Evolutionary conservation across 1,140 invertebrate species (phyloP).

Genomic region (Zelostemma sp.): DNA sequence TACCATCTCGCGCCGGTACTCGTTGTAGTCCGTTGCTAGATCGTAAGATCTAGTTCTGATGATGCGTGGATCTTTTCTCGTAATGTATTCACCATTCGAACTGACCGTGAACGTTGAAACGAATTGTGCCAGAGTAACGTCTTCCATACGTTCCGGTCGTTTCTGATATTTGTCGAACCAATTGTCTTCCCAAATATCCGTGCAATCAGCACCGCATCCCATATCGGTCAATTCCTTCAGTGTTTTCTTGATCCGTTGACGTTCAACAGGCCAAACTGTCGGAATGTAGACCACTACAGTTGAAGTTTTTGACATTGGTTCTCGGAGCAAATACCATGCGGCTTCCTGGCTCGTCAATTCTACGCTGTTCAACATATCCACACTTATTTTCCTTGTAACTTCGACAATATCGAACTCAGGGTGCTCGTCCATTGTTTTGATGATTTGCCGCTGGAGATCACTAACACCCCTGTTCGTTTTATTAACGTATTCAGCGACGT

Average conservation of each 20-base stretch:
- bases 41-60: slow-evolving; percentile 56
- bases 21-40: slow-evolving; percentile 21
- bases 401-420: slow-evolving; percentile 55
- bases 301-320: slow-evolving; percentile 48
- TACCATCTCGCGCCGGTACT: slow-evolving; percentile 55
- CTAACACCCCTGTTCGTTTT: slow-evolving; percentile 55
- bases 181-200: slow-evolving; percentile 51
- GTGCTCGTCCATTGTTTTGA: slow-evolving; percentile 47
- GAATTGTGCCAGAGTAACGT: slow-evolving; percentile 56
- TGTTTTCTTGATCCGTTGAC: slow-evolving; percentile 51
- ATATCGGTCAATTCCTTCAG: slow-evolving; percentile 49
- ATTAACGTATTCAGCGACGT: slow-evolving; percentile 52
- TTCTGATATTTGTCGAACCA: slow-evolving; percentile 53
- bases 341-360: slow-evolving; percentile 63
- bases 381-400: slow-evolving; percentile 52
- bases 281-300: slow-evolving; percentile 44
- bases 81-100: slow-evolving; percentile 36
- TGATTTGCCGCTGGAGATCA: slow-evolving; percentile 48
- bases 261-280: slow-evolving; percentile 57
- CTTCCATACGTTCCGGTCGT: slow-evolving; percentile 33
- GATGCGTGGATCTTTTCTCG: slow-evolving; percentile 38
- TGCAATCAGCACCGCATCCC: slow-evolving; percentile 58
- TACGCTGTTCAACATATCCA: slow-evolving; percentile 56
- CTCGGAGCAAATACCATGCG: slow-evolving; percentile 57
- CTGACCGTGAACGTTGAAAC: slow-evolving; percentile 47